Evolutionary conservation across 2,113 vertebrate species (phyloP).

Genomic region (Oncorhynchus gorbuscha): DNA sequence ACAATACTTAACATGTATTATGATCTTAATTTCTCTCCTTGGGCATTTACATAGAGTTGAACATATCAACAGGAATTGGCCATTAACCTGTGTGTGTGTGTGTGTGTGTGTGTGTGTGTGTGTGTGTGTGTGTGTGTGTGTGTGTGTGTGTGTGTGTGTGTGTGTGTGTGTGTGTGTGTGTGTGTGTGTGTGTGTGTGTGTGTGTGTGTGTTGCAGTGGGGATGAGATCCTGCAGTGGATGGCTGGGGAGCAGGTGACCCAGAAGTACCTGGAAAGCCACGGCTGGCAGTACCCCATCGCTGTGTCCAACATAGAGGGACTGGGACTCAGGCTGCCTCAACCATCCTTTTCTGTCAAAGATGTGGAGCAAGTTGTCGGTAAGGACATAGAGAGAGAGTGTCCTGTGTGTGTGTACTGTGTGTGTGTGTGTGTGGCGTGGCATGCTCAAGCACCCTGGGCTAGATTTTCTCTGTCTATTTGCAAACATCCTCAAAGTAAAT

Average conservation of each 20-base stretch:
- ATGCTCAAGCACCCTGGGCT: neutral
- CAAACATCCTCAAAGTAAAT: neutral
- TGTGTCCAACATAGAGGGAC: constrained; percentile 86
- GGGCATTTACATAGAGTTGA: neutral
- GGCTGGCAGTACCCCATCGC: constrained; percentile 90
- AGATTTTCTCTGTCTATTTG: neutral
- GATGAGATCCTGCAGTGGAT: constrained; percentile 89
- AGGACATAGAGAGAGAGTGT: constrained; percentile 25
- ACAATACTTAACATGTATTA: no score
- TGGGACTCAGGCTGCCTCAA: constrained; percentile 89
- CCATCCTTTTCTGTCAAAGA: constrained; percentile 88
- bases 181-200: no score
- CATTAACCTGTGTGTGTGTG: neutral
- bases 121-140: no score
- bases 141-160: no score
- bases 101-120: constrained; percentile 20
- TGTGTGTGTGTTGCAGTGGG: no score
- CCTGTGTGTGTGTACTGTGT: no score
- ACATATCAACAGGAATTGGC: neutral
- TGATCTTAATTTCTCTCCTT: neutral
- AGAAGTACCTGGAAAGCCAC: constrained; percentile 90
- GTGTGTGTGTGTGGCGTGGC: neutral
- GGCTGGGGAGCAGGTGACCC: constrained; percentile 90
- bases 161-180: no score
- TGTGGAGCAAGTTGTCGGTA: constrained; percentile 96